These are phyloP conservation scores for Onychomys leucogaster DNA, from an alignment of 2,797 vertebrate genomes.

Conservation along the genomic window DNA sequence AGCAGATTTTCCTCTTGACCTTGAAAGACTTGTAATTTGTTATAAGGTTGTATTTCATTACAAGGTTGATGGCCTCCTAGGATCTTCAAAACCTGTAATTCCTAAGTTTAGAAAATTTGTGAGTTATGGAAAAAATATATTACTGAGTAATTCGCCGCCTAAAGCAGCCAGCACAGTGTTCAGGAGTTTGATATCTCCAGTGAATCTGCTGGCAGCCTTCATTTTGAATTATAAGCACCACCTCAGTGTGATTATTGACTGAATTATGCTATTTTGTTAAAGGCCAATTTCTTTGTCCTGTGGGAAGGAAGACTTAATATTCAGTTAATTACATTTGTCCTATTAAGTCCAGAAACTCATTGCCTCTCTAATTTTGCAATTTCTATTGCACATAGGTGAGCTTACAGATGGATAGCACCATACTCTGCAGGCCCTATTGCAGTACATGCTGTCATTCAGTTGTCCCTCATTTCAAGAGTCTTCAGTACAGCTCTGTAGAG, in stretches of 20 bases:
- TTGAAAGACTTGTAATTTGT: slow-evolving; percentile 63
- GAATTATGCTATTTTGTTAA: slow-evolving; percentile 71
- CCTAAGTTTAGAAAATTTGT: slow-evolving; percentile 49
- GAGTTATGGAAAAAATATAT: slow-evolving; percentile 39
- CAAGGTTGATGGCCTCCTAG: neutral
- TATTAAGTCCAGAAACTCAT: slow-evolving; percentile 69
- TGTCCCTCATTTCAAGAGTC: slow-evolving; percentile 62
- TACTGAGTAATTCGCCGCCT: neutral
- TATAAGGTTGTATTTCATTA: slow-evolving; percentile 52
- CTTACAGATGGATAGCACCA: slow-evolving; percentile 11
- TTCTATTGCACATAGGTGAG: slow-evolving; percentile 56
- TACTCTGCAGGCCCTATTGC: neutral
- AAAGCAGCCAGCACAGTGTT: neutral
- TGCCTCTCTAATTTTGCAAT: slow-evolving; percentile 64
- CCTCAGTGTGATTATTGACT: slow-evolving; percentile 69
- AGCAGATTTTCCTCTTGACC: slow-evolving; percentile 55
- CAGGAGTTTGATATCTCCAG: neutral
- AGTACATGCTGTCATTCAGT: slow-evolving; percentile 5
- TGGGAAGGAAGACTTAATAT: slow-evolving; percentile 75
- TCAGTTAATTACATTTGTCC: slow-evolving; percentile 77
- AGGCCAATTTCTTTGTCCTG: slow-evolving; percentile 60
- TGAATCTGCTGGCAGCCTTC: neutral
- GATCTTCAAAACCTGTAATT: slow-evolving; percentile 48
- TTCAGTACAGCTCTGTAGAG: slow-evolving; percentile 32
- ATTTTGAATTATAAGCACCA: slow-evolving; percentile 41